Evolutionary conservation across 1,140 invertebrate species (phyloP).

Genomic region (Zaprionus camerounensis): DNA sequence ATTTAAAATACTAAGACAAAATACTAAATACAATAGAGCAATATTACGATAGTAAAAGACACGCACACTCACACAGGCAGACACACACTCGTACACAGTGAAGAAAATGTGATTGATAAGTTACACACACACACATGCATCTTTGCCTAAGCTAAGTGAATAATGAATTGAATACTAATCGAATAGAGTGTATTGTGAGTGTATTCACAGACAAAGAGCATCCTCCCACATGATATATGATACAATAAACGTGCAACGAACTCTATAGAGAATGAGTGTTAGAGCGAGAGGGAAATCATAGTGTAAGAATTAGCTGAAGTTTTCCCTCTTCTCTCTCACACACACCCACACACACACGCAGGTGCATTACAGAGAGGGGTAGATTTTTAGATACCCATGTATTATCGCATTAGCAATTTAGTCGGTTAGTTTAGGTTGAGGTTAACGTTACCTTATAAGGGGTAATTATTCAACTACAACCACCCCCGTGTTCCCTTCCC

Average conservation of each 20-base stretch:
- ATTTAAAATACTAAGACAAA: slow-evolving; percentile 20
- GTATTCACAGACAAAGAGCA: not conserved
- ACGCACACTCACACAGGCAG: slow-evolving; percentile 4
- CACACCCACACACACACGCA: slow-evolving; percentile 33
- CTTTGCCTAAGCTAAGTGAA: slow-evolving; percentile 17
- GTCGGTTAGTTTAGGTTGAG: slow-evolving; percentile 41
- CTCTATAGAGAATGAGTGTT: slow-evolving; percentile 44
- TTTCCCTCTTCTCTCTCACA: not conserved
- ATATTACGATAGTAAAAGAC: slow-evolving; percentile 34
- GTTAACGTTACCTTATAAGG: no score
- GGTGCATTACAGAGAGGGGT: slow-evolving; percentile 50
- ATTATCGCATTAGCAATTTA: slow-evolving; percentile 13
- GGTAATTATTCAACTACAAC: no score
- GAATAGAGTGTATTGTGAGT: slow-evolving; percentile 30
- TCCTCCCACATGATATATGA: slow-evolving; percentile 9
- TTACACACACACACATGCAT: slow-evolving; percentile 14
- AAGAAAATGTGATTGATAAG: slow-evolving; percentile 30
- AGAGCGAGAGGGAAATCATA: slow-evolving; percentile 8
- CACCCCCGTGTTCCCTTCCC: not conserved
- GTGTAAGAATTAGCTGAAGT: not conserved
- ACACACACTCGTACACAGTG: slow-evolving; percentile 13
- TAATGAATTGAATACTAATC: slow-evolving; percentile 34
- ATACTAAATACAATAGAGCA: slow-evolving; percentile 41
- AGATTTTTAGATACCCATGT: slow-evolving; percentile 10
- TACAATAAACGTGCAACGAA: slow-evolving; percentile 82